Conservation (phyloP, 2,797 vertebrate genomes). For the Neosilurus mollespiculum region DNA sequence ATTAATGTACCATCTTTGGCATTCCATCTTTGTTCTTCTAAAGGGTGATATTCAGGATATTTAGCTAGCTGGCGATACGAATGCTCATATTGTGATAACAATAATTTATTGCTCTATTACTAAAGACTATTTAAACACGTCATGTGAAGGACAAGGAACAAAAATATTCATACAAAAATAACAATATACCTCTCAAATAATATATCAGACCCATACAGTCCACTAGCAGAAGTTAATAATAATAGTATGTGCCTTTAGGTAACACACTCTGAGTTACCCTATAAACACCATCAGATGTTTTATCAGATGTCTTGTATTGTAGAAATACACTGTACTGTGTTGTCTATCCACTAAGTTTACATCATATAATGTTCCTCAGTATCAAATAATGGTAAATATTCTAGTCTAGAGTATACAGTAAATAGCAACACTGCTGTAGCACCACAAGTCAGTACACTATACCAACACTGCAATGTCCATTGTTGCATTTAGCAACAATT, state of each 20-base stretch:
- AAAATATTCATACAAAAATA: background rate
- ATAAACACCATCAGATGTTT: background rate
- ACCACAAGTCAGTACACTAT: background rate
- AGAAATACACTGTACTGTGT: background rate
- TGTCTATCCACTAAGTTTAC: background rate
- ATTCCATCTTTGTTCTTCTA: no score
- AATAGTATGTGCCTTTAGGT: background rate
- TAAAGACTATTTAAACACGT: background rate
- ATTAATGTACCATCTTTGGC: no score
- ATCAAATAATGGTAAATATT: background rate
- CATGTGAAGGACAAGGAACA: background rate
- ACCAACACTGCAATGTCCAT: background rate
- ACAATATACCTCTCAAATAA: background rate
- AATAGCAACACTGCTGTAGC: background rate
- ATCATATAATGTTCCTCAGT: background rate
- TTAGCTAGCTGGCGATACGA: no score
- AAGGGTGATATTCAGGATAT: no score
- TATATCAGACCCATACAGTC: background rate
- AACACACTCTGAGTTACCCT: no score
- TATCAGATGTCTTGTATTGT: background rate
- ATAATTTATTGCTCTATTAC: no score
- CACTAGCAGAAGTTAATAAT: background rate
- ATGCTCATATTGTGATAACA: no score
- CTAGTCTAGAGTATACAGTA: background rate
- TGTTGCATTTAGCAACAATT: no score